A percentile compares a stretch with the other conserved stretches of the same genome.
Evolutionary conservation across 2,888 invertebrate genomes (phyloP).

Genomic region (Cerastis leucographa): DNA sequence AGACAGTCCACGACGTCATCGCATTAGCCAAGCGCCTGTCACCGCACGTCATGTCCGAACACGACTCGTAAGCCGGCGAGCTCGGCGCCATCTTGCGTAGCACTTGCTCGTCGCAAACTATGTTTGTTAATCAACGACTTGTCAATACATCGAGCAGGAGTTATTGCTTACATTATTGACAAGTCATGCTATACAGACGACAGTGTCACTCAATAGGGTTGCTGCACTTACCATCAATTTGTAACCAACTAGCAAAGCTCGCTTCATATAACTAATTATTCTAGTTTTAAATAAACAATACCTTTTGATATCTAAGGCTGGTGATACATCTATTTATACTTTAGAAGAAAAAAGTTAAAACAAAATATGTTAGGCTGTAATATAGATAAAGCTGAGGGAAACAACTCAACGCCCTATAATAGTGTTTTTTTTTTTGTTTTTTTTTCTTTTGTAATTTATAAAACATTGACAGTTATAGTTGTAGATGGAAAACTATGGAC

Average conservation of each 20-base stretch:
- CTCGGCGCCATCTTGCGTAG: slow-evolving; percentile 20
- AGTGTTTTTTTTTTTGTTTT: slow-evolving; percentile 69
- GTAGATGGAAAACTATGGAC: slow-evolving; percentile 58
- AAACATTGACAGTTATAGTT: slow-evolving; percentile 56
- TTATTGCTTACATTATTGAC: slow-evolving; percentile 5
- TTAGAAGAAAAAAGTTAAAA: slow-evolving; percentile 64
- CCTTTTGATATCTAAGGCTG: slow-evolving; percentile 84
- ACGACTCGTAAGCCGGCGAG: slow-evolving; percentile 14
- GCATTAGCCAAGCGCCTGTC: slow-evolving; percentile 10
- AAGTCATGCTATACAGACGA: background rate
- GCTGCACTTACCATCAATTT: slow-evolving; percentile 31
- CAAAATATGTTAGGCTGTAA: slow-evolving; percentile 79
- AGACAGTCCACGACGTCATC: slow-evolving; percentile 10
- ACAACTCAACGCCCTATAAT: slow-evolving; percentile 81
- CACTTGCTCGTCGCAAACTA: background rate
- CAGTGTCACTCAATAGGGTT: background rate
- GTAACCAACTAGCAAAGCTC: slow-evolving; percentile 72
- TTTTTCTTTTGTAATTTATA: slow-evolving; percentile 66
- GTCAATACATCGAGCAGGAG: slow-evolving; percentile 2
- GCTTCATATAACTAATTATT: slow-evolving; percentile 70
- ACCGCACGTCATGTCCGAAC: slow-evolving; percentile 6
- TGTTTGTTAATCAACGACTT: background rate
- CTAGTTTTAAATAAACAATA: slow-evolving; percentile 66
- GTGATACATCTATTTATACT: slow-evolving; percentile 85
- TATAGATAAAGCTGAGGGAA: slow-evolving; percentile 80